Evolutionary conservation across 2,113 vertebrate species (phyloP).

Genomic region (Petromus typicus): DNA sequence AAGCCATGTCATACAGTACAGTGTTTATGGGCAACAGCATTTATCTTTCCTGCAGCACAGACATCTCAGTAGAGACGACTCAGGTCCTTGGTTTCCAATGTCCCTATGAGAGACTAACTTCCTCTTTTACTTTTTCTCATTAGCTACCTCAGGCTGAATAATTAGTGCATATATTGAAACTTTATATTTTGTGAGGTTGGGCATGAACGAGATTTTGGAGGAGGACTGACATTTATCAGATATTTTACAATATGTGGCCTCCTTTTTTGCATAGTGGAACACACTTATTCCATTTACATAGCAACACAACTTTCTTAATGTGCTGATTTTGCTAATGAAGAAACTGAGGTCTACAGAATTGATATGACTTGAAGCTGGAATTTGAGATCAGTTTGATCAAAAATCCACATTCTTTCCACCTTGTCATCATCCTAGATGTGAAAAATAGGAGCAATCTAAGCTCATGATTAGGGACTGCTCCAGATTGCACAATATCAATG

Average conservation of each 20-base stretch:
- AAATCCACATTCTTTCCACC: background rate
- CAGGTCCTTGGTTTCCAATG: background rate
- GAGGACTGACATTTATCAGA: slow-evolving; percentile 34
- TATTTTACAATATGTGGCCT: slow-evolving; percentile 28
- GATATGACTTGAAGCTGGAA: background rate
- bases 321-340: background rate
- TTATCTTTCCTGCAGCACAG: background rate
- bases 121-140: background rate
- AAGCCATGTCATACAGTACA: background rate
- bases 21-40: background rate
- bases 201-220: slow-evolving; percentile 41
- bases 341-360: background rate
- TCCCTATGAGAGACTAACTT: background rate
- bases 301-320: background rate
- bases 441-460: background rate
- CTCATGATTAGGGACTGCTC: background rate
- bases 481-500: background rate
- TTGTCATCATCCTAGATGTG: background rate
- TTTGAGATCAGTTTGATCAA: background rate
- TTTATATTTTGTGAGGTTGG: background rate
- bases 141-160: background rate
- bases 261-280: slow-evolving; percentile 19
- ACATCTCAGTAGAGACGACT: no score
- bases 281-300: background rate
- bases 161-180: background rate